These are phyloP conservation scores for Mnemiopsis leidyi DNA, from an alignment of 37 sponge, comb jelly and placozoan genomes.

Conservation along the genomic window DNA sequence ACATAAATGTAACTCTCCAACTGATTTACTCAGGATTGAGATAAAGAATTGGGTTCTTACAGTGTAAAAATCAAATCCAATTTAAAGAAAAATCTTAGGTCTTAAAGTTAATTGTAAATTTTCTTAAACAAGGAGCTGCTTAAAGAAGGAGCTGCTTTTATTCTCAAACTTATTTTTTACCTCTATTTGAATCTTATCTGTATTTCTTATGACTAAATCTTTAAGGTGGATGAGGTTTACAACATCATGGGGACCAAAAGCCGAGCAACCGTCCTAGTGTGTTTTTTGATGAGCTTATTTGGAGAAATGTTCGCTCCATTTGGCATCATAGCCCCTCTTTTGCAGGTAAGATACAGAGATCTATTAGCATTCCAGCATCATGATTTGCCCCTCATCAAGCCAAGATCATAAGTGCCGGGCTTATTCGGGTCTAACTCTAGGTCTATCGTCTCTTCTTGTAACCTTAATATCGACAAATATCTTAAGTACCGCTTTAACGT, in stretches of 20 bases:
- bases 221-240: constrained; percentile 40
- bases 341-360: neutral
- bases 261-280: constrained; percentile 39
- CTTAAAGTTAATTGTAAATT: too few species aligned
- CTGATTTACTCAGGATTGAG: neutral
- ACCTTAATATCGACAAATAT: neutral
- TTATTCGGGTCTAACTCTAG: neutral
- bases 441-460: neutral
- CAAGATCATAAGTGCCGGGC: neutral
- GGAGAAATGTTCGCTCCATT: constrained; percentile 52
- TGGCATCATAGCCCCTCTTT: constrained; percentile 7
- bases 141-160: too few species aligned
- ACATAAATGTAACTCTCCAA: too few species aligned
- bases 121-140: too few species aligned
- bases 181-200: too few species aligned
- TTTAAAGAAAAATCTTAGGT: too few species aligned
- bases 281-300: constrained; percentile 34
- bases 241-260: constrained; percentile 32
- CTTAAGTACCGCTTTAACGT: too few species aligned
- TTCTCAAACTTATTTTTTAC: neutral
- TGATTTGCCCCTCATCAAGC: neutral
- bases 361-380: neutral
- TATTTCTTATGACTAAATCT: too few species aligned
- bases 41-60: too few species aligned
- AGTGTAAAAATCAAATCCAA: too few species aligned